phyloP scores from a whole-genome alignment of 2,888 invertebrate species.

The Lottia gigantea region DNA sequence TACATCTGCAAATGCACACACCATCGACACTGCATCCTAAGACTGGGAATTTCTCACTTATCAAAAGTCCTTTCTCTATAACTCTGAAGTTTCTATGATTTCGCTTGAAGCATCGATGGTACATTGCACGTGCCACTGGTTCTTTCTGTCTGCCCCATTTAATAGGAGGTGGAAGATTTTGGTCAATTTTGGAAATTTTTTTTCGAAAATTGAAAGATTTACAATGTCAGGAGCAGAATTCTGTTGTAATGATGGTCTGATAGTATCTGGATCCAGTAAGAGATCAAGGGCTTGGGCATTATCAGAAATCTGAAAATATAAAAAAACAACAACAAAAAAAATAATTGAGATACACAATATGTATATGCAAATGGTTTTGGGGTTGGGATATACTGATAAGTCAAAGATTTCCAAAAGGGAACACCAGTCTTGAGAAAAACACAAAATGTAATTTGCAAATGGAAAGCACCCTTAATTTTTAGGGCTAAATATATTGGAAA shows the following conservation, averaged over 20 bases:
- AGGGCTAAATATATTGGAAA: too few relatives aligned
- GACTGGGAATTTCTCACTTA: conserved; percentile 10
- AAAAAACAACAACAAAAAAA: too few relatives aligned
- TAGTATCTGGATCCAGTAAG: neutral
- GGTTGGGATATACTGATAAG: too few relatives aligned
- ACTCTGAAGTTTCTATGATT: neutral
- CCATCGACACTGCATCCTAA: conserved; percentile 19
- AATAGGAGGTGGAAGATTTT: neutral
- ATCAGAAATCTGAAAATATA: neutral
- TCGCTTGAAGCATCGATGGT: neutral
- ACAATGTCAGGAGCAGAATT: neutral
- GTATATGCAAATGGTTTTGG: too few relatives aligned
- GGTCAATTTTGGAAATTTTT: too few relatives aligned
- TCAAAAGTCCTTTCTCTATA: conserved; percentile 11
- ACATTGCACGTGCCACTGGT: neutral
- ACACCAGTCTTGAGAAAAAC: too few relatives aligned
- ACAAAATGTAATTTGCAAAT: too few relatives aligned
- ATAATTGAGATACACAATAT: too few relatives aligned
- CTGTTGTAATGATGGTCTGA: too few relatives aligned
- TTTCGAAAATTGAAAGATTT: too few relatives aligned
- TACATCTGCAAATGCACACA: conserved; percentile 4
- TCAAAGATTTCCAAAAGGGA: too few relatives aligned
- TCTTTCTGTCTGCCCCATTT: neutral
- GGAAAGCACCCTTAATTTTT: too few relatives aligned
- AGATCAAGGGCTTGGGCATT: neutral